Base-by-base conservation (phyloP, 2,113 vertebrate species). In the Sitta europaea region DNA sequence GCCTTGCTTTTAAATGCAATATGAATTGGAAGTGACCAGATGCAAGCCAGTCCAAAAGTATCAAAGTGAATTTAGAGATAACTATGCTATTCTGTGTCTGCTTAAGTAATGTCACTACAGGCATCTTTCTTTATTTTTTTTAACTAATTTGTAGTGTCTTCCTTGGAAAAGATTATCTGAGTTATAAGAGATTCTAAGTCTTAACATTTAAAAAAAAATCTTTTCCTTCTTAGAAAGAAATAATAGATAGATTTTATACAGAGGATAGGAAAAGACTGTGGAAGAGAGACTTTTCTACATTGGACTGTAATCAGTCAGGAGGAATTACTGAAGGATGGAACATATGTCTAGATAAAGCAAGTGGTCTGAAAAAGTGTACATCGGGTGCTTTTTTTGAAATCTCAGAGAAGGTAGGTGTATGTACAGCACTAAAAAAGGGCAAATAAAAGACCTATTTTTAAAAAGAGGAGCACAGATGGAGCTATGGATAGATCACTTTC, bases 211-310 rank as follows among this genome's bases (percentile, higher is more conserved):
- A 8, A 25, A 8, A 25, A 58, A 29, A 40, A 15, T 5, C 4
- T 12, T 16, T 57, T 33, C 8, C 35, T 82, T 78, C 25, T 86
- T 77, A 25, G 55, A 50, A n/a, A n/a, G n/a, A n/a, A n/a, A n/a
- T n/a, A n/a, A n/a, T n/a, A n/a, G n/a, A 16, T 33, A 50, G 15
- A 23, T 83, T 79, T 76, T 45, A 57, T 50, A 38, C 5, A 79
- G 23, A 7, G 19, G 20, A 33, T 36, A 79, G 45, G 59, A 86
- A 79, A 54, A 73, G 21, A 23, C 43, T 54, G 10, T 75, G 10
- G 13, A 65, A 33, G 35, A 57, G 42, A 23, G 23, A 36, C 12
- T 79, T 66, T 57, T 33, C 53, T 76, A 5, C 0, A 0, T 17
- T 67, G 63, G n/a, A 28, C 8, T 38, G 8, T 28, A 25, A 68